These are phyloP conservation scores for Laticauda laticaudata DNA, from an alignment of 2,113 vertebrate species.

Conservation along the genomic window DNA sequence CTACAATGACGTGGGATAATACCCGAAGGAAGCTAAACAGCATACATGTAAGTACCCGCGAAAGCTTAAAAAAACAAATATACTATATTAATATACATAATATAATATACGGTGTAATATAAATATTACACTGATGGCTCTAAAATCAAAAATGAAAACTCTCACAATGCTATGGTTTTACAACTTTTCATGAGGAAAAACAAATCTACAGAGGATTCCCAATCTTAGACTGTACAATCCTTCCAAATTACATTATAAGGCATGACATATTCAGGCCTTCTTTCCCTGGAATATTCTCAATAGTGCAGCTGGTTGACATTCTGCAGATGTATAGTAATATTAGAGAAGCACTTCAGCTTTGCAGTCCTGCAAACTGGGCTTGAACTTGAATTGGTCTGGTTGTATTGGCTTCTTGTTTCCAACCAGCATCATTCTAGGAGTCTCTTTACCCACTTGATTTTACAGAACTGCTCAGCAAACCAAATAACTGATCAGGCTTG, in stretches of 20 bases:
- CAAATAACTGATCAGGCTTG: not conserved
- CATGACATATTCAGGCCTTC: not conserved
- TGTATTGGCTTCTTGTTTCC: not conserved
- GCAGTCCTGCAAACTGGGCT: not conserved
- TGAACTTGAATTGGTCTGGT: not conserved
- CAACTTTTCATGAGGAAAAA: not conserved
- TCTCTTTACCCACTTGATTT: not conserved
- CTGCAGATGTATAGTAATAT: not conserved
- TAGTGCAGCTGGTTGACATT: not conserved
- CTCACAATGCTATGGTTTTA: too few species aligned
- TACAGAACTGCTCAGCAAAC: not conserved
- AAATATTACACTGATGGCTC: not conserved
- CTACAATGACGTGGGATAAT: too few species aligned
- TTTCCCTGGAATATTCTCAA: not conserved
- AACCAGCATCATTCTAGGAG: not conserved
- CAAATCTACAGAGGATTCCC: too few species aligned
- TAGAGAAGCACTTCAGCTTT: not conserved
- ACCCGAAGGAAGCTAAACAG: too few species aligned
- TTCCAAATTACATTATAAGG: not conserved
- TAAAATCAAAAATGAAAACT: not conserved
- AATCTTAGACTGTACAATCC: not conserved
- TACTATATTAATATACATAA: too few species aligned
- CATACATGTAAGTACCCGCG: too few species aligned
- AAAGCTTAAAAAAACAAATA: too few species aligned
- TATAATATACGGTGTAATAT: too few species aligned